Percentiles rank a stretch among this genome's conserved stretches.
These are phyloP conservation scores for Coregonus ussuriensis DNA, from an alignment of 2,797 vertebrate genomes.

Conservation along the genomic window DNA sequence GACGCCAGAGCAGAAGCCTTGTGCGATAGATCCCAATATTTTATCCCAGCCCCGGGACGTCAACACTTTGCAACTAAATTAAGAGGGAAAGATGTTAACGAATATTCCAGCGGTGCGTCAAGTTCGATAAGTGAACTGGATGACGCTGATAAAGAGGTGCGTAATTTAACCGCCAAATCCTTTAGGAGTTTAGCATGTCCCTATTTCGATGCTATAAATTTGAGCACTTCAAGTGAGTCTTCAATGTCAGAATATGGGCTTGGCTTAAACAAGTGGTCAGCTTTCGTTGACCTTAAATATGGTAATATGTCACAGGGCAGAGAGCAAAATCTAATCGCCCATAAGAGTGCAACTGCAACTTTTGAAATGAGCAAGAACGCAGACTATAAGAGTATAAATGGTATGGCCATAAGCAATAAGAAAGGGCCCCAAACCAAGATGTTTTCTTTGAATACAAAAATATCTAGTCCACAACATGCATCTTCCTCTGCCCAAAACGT, in stretches of 20 bases:
- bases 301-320: no score
- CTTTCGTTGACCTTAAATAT: conserved; percentile 92
- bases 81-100: conserved; percentile 84
- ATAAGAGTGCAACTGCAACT: no score
- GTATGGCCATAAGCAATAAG: no score
- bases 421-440: no score
- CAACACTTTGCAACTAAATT: conserved; percentile 84
- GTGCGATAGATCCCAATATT: no score
- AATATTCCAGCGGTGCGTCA: conserved; percentile 92
- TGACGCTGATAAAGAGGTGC: conserved; percentile 96
- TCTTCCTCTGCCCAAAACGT: conserved; percentile 60
- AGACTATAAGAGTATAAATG: no score
- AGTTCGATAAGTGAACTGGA: conserved; percentile 96
- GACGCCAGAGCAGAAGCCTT: conserved; percentile 76
- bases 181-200: conserved; percentile 96
- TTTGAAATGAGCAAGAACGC: no score
- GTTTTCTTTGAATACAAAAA: no score
- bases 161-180: conserved; percentile 91
- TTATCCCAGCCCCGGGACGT: conserved; percentile 87
- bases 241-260: conserved; percentile 85
- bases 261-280: conserved; percentile 88
- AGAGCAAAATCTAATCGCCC: no score
- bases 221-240: conserved; percentile 92
- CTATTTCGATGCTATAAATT: conserved; percentile 90
- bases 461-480: conserved; percentile 47